Conservation (phyloP, 1,140 invertebrate genomes). For the Pararge aegeria region DNA sequence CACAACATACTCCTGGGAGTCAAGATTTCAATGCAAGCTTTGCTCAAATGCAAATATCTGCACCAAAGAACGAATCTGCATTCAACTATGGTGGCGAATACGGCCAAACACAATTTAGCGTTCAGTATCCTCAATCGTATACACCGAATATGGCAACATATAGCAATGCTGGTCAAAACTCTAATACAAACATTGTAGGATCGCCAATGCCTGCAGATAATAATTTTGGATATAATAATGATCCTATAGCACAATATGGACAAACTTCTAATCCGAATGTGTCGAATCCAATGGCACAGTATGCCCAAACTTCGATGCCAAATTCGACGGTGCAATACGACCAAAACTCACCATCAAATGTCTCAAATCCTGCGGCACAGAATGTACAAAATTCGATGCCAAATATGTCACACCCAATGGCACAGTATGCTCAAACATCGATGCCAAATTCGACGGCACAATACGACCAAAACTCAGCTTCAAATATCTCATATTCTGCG, state of each 20-base stretch:
- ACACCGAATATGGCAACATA: conserved; percentile 52
- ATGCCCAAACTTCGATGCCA: not conserved
- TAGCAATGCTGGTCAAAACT: conserved; percentile 46
- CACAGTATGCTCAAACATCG: not conserved
- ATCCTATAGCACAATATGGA: conserved; percentile 31
- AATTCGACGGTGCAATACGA: not conserved
- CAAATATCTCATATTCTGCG: not conserved
- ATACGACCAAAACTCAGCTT: not conserved
- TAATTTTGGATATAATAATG: conserved; percentile 53
- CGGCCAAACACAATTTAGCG: conserved; percentile 57
- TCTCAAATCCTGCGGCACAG: conserved; percentile 30
- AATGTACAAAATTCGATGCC: not conserved
- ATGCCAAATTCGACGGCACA: conserved; percentile 1
- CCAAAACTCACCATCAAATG: not conserved
- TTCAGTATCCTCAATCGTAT: conserved; percentile 54
- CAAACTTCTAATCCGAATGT: not conserved
- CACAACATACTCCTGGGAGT: conserved; percentile 33
- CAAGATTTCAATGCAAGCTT: conserved; percentile 57
- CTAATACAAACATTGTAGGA: conserved; percentile 35
- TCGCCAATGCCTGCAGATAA: conserved; percentile 49
- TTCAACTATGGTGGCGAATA: conserved; percentile 40
- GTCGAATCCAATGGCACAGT: conserved; percentile 5
- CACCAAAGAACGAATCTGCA: conserved; percentile 39
- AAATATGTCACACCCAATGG: not conserved
- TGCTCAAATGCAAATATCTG: conserved; percentile 58